phyloP scores from a whole-genome alignment of 2,888 invertebrate genomes.

The Andrena fulva region DNA sequence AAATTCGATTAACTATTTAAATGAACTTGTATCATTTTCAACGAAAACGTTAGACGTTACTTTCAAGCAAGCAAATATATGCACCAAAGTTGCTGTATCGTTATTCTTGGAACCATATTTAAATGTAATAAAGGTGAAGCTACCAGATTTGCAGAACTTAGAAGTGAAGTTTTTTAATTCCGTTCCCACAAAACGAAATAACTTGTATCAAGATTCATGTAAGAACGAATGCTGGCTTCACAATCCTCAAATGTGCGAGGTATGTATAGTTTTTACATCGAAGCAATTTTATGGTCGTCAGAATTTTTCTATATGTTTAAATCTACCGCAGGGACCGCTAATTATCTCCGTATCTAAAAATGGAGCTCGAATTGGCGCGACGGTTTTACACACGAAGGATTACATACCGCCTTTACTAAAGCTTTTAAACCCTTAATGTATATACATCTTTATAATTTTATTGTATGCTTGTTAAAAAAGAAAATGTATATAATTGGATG shows the following conservation, averaged over 20 bases:
- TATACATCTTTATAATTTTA: slow-evolving; percentile 7
- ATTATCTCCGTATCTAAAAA: slow-evolving; percentile 74
- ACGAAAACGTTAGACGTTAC: slow-evolving; percentile 61
- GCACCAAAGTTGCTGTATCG: slow-evolving; percentile 67
- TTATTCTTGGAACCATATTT: slow-evolving; percentile 74
- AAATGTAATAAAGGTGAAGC: slow-evolving; percentile 72
- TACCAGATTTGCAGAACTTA: slow-evolving; percentile 63
- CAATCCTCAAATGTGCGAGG: slow-evolving; percentile 76
- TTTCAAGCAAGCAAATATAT: slow-evolving; percentile 70
- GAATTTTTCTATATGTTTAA: background rate
- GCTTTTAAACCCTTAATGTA: slow-evolving; percentile 50
- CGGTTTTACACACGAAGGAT: slow-evolving; percentile 69
- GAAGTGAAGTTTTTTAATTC: slow-evolving; percentile 75
- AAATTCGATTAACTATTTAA: slow-evolving; percentile 61
- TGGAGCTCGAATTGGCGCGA: slow-evolving; percentile 68
- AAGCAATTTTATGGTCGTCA: slow-evolving; percentile 5
- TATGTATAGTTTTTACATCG: slow-evolving; percentile 28
- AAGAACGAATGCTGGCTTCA: slow-evolving; percentile 75
- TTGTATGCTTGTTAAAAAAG: background rate
- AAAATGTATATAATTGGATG: background rate
- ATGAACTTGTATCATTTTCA: slow-evolving; percentile 68
- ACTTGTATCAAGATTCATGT: slow-evolving; percentile 70
- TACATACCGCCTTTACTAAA: slow-evolving; percentile 73
- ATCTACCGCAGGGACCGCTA: slow-evolving; percentile 72
- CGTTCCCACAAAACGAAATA: slow-evolving; percentile 69